phyloP scores from a whole-genome alignment of 2,888 invertebrate genomes.

The Philopedon plagiatum region DNA sequence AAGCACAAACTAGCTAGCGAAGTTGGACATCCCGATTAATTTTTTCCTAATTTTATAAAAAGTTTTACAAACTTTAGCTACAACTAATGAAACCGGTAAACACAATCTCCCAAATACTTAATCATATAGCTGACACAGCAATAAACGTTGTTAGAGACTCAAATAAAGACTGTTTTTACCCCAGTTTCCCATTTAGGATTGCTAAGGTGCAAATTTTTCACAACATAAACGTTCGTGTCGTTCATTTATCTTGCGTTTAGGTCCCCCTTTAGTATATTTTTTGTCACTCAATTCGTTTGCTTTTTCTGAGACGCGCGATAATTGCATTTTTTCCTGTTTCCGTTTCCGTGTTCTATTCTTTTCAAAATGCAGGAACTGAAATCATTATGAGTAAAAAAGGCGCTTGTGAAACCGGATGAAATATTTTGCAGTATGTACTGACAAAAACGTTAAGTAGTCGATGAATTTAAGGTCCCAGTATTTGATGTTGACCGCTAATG shows the following conservation, averaged over 20 bases:
- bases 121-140: conserved; percentile 21
- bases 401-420: not conserved
- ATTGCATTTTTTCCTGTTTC: conserved; percentile 9
- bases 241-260: conserved; percentile 18
- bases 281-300: conserved; percentile 18
- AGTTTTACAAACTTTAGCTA: not conserved
- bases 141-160: conserved; percentile 9
- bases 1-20: not conserved
- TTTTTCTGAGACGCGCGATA: conserved; percentile 13
- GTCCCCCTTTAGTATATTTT: conserved; percentile 16
- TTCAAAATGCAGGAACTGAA: not conserved
- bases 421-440: not conserved
- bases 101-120: conserved; percentile 9
- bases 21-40: not conserved
- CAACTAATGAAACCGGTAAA: not conserved
- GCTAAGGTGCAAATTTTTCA: conserved; percentile 20
- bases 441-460: not conserved
- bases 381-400: not conserved
- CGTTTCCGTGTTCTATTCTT: conserved; percentile 4
- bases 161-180: conserved; percentile 21
- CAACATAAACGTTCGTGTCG: conserved; percentile 14
- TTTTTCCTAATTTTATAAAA: not conserved
- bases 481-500: no score
- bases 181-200: conserved; percentile 4
- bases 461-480: no score